Percentiles rank a stretch among this genome's conserved stretches.
Evolutionary conservation across 2,797 vertebrate species (phyloP).

Genomic region (Sebastiscus albofasciatus): DNA sequence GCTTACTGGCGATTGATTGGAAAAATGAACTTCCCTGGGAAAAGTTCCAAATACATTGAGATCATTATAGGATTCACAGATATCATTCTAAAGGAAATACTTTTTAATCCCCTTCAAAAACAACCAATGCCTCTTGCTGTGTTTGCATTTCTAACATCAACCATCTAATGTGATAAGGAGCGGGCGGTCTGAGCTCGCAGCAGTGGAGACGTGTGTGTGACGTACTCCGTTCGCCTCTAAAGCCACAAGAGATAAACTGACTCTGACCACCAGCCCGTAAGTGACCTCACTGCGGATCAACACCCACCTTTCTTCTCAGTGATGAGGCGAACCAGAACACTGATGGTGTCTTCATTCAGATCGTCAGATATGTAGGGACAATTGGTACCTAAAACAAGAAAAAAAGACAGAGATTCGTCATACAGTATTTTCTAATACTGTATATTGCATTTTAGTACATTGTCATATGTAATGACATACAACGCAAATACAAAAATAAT

Average conservation of each 20-base stretch:
- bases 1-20: not conserved
- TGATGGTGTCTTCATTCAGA: conserved; percentile 94
- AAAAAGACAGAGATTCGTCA: not conserved
- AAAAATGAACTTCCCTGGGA: not conserved
- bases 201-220: not conserved
- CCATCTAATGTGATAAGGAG: not conserved
- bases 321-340: conserved; percentile 93
- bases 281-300: not conserved
- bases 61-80: not conserved
- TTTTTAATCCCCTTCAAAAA: not conserved
- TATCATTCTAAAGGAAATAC: not conserved
- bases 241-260: conserved; percentile 13
- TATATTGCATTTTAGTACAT: not conserved
- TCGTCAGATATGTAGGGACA: conserved; percentile 88
- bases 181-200: not conserved
- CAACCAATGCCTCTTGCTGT: not conserved
- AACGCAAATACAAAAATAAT: not conserved
- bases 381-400: conserved; percentile 61
- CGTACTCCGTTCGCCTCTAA: not conserved
- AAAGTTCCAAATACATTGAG: not conserved
- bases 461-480: not conserved
- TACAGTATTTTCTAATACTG: not conserved
- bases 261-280: not conserved
- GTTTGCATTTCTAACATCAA: not conserved
- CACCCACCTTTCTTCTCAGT: conserved; percentile 94